phyloP scores from a whole-genome alignment of 2,888 invertebrate species.

The Toxonevra muliebris region DNA sequence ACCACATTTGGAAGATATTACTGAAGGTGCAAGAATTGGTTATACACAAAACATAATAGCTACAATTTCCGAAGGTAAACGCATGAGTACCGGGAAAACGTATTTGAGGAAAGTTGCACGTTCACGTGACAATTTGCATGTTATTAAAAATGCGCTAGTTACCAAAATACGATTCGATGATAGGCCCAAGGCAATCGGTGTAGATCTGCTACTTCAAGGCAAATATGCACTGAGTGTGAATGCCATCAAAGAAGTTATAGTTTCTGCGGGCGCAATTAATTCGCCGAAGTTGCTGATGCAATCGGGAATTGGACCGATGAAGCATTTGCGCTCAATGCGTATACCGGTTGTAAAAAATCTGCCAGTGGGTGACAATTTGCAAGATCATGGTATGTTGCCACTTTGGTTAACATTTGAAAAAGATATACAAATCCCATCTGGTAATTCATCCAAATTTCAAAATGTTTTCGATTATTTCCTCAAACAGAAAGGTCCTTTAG shows the following conservation, averaged over 20 bases:
- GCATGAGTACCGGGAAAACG: slow-evolving; percentile 69
- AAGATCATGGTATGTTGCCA: slow-evolving; percentile 78
- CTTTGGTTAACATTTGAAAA: slow-evolving; percentile 59
- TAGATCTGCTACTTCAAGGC: slow-evolving; percentile 39
- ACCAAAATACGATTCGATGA: slow-evolving; percentile 67
- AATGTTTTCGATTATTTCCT: slow-evolving; percentile 47
- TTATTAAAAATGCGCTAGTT: slow-evolving; percentile 48
- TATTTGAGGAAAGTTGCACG: slow-evolving; percentile 63
- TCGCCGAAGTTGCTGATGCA: slow-evolving; percentile 50
- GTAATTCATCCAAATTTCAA: slow-evolving; percentile 2
- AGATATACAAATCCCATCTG: slow-evolving; percentile 49
- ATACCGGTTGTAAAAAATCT: slow-evolving; percentile 46
- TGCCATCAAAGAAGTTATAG: slow-evolving; percentile 47
- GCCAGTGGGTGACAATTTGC: slow-evolving; percentile 77
- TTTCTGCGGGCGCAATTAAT: slow-evolving; percentile 53
- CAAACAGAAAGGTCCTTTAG: slow-evolving; percentile 42
- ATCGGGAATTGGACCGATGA: slow-evolving; percentile 50
- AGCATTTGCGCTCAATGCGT: slow-evolving; percentile 39
- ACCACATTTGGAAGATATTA: slow-evolving; percentile 70
- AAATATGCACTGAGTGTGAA: slow-evolving; percentile 32
- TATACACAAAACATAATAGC: slow-evolving; percentile 69
- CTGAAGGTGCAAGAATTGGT: slow-evolving; percentile 67
- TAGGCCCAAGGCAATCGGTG: slow-evolving; percentile 58
- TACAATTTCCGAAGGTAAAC: slow-evolving; percentile 68
- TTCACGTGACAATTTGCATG: slow-evolving; percentile 46